Evolutionary conservation across 2,113 vertebrate species (phyloP).

Genomic region (Brienomyrus longianalis): DNA sequence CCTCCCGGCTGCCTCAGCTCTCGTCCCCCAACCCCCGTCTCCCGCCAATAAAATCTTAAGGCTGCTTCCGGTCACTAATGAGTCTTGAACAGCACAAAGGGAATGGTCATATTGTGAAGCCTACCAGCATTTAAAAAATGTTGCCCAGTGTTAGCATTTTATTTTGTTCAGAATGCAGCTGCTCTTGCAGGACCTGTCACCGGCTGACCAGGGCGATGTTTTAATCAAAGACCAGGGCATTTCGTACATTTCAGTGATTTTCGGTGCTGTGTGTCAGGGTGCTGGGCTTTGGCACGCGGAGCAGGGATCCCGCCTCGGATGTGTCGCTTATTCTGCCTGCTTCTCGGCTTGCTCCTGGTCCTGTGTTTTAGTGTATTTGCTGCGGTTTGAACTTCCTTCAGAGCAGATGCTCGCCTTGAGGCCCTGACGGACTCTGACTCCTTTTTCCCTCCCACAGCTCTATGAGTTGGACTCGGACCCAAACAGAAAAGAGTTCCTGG

Average conservation of each 20-base stretch:
- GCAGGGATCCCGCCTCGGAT: neutral
- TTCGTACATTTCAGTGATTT: neutral
- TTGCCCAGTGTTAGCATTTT: too few relatives aligned
- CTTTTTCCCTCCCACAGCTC: slow-evolving; percentile 56
- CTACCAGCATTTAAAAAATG: neutral
- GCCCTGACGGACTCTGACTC: neutral
- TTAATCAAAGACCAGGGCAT: neutral
- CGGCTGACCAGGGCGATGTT: neutral
- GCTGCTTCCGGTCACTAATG: slow-evolving; percentile 53
- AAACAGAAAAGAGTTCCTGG: slow-evolving; percentile 92
- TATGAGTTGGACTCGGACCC: slow-evolving; percentile 91
- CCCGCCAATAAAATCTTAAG: slow-evolving; percentile 45
- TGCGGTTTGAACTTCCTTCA: neutral
- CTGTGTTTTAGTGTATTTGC: neutral
- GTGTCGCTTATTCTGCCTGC: neutral
- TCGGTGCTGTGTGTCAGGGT: neutral
- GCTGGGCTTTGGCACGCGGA: neutral
- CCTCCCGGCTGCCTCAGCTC: slow-evolving; percentile 24
- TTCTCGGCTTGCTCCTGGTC: neutral
- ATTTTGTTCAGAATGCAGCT: neutral
- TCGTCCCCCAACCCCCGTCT: slow-evolving; percentile 11
- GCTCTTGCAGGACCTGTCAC: neutral
- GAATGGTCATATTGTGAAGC: slow-evolving; percentile 35
- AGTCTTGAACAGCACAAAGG: slow-evolving; percentile 44
- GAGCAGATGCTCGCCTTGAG: neutral